These are phyloP conservation scores for Ormyrus rosae DNA, from an alignment of 2,888 invertebrate genomes.

Conservation along the genomic window DNA sequence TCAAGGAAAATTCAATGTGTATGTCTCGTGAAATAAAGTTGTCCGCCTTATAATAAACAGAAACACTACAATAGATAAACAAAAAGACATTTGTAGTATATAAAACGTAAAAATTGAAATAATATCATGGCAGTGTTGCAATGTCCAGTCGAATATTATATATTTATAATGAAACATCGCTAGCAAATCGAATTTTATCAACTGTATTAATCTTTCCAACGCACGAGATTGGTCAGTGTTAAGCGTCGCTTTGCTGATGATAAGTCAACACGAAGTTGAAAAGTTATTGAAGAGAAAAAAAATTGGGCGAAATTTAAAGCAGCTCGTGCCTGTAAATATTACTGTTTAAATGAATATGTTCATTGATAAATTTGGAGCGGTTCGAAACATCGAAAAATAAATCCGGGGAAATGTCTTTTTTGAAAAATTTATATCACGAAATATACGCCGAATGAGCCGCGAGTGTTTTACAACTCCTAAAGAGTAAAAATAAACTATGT, in stretches of 20 bases:
- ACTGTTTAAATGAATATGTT: constrained; percentile 28
- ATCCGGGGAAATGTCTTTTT: constrained; percentile 21
- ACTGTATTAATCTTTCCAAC: constrained; percentile 1
- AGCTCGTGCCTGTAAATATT: constrained; percentile 53
- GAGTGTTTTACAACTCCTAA: constrained; percentile 38
- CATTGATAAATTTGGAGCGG: constrained; percentile 14
- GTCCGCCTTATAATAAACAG: constrained; percentile 73
- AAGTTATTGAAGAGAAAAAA: constrained; percentile 42
- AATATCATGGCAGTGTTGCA: constrained; percentile 61
- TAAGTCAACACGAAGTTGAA: constrained; percentile 13
- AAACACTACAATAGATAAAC: constrained; percentile 67
- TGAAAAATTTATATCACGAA: constrained; percentile 39
- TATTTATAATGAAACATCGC: constrained; percentile 41
- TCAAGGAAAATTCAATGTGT: constrained; percentile 68
- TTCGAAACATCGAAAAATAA: constrained; percentile 6
- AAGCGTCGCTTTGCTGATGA: constrained; percentile 31
- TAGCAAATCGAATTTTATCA: constrained; percentile 26
- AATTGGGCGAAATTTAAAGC: constrained; percentile 40
- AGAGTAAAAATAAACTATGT: constrained; percentile 41
- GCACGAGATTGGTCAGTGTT: neutral
- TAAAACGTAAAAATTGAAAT: constrained; percentile 64
- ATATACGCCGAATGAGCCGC: constrained; percentile 42
- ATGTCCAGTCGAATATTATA: constrained; percentile 62
- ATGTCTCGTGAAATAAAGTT: constrained; percentile 71
- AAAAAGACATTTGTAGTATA: constrained; percentile 69